Conservation (phyloP, 2,888 invertebrate species). For the Dynastes hyllus region DNA sequence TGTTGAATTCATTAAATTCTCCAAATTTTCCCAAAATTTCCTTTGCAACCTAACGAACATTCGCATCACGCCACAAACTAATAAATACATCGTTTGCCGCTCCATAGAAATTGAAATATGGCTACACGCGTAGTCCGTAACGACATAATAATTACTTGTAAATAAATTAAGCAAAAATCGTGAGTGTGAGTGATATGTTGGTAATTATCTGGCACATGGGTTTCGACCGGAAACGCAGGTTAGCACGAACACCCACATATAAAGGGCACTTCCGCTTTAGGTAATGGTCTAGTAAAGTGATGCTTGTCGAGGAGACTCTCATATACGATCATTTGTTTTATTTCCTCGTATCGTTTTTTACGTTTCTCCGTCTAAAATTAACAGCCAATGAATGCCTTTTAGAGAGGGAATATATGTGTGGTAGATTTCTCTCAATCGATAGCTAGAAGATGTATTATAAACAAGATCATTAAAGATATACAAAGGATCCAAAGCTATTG, state of each 20-base stretch:
- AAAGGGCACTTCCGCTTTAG: constrained; percentile 69
- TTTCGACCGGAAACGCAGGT: constrained; percentile 69
- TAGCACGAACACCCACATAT: constrained; percentile 70
- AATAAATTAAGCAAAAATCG: constrained; percentile 64
- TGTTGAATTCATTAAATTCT: too few relatives aligned
- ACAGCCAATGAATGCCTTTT: constrained; percentile 8
- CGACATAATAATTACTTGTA: constrained; percentile 66
- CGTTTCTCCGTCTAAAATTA: constrained; percentile 3
- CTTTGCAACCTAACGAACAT: too few relatives aligned
- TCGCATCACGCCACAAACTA: background rate
- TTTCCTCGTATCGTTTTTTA: constrained; percentile 40
- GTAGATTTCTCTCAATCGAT: too few relatives aligned
- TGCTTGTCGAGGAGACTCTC: constrained; percentile 62
- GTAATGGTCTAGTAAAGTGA: constrained; percentile 69
- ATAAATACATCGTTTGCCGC: constrained; percentile 33
- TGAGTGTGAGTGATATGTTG: constrained; percentile 62
- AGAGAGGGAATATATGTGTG: background rate
- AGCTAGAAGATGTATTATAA: too few relatives aligned
- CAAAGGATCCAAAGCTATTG: too few relatives aligned
- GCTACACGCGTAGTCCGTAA: constrained; percentile 54
- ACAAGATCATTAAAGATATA: too few relatives aligned
- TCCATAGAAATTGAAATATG: constrained; percentile 36
- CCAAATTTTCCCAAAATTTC: too few relatives aligned
- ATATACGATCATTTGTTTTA: constrained; percentile 47
- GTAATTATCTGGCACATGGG: constrained; percentile 64